Conservation (phyloP, 2,797 vertebrate genomes). For the Gobio occitaniae region DNA sequence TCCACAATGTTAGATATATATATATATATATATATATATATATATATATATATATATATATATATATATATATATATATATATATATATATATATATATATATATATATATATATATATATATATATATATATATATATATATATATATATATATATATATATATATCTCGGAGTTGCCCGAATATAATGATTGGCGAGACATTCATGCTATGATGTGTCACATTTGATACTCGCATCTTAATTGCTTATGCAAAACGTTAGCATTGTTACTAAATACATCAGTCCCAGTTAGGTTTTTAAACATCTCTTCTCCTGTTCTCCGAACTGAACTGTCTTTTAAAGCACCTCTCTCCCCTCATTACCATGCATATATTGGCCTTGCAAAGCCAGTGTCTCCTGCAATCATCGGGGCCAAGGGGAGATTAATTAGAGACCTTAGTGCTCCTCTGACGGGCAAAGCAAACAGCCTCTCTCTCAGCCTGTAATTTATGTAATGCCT, state of each 20-base stretch:
- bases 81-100: no score
- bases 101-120: no score
- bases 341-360: constrained; percentile 27
- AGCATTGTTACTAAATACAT: neutral
- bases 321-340: constrained; percentile 18
- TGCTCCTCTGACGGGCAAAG: constrained; percentile 48
- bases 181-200: neutral
- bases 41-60: no score
- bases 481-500: constrained; percentile 56
- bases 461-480: constrained; percentile 46
- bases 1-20: no score
- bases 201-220: neutral
- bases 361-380: constrained; percentile 43
- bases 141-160: no score
- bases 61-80: no score
- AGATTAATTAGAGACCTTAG: constrained; percentile 59
- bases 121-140: no score
- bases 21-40: no score
- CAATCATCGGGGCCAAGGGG: constrained; percentile 34
- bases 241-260: neutral
- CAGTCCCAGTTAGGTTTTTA: constrained; percentile 11
- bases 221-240: neutral
- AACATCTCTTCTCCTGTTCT: neutral
- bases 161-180: neutral
- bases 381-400: constrained; percentile 36